These are phyloP conservation scores for Belonocnema kinseyi DNA, from an alignment of 1,140 invertebrate genomes.

Conservation along the genomic window DNA sequence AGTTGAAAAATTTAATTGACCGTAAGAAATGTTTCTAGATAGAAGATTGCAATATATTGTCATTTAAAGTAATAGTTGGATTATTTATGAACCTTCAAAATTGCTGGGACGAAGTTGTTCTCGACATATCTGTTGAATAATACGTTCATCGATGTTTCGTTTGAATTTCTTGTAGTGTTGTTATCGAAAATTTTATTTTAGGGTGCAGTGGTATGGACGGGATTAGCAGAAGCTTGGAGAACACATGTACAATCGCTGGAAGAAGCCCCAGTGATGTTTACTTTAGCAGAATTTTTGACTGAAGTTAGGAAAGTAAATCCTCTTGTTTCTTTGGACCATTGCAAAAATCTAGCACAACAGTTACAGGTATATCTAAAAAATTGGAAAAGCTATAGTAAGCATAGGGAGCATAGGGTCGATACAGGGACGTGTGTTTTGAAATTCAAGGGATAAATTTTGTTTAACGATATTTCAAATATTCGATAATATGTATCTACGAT, in stretches of 20 bases:
- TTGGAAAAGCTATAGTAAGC: not conserved
- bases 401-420: not conserved
- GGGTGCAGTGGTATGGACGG: constrained; percentile 71
- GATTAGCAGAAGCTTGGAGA: constrained; percentile 70
- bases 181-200: constrained; percentile 57
- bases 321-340: constrained; percentile 69
- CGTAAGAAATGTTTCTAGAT: too few species aligned
- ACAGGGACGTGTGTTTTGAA: not conserved
- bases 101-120: not conserved
- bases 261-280: constrained; percentile 68
- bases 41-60: too few species aligned
- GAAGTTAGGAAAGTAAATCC: constrained; percentile 73
- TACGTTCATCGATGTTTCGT: not conserved
- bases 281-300: constrained; percentile 64
- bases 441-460: not conserved
- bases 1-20: too few species aligned
- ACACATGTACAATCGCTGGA: constrained; percentile 66
- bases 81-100: constrained; percentile 31
- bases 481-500: too few species aligned
- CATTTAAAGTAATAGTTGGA: not conserved
- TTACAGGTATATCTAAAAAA: constrained; percentile 61
- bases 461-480: too few species aligned
- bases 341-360: constrained; percentile 68
- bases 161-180: constrained; percentile 17
- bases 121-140: constrained; percentile 3